Evolutionary conservation across 1,140 invertebrate genomes (phyloP), one percentile per base, ranked within the genome.

Genomic region (Heliconius hermathena): DNA sequence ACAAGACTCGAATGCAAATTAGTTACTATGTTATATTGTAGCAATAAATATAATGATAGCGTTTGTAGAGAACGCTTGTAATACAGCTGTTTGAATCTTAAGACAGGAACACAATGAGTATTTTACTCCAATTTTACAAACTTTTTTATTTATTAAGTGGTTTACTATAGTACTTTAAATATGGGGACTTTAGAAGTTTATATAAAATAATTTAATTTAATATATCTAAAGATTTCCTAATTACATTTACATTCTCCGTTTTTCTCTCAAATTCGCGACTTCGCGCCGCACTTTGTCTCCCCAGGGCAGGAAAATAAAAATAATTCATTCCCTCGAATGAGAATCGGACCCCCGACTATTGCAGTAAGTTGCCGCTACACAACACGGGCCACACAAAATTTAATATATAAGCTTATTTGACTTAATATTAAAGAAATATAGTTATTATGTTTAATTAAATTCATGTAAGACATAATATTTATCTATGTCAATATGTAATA

Each of bases 11-110:
- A 29, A 54, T 74, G 73, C 46, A 52, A 74, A 74, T 76, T 70
- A 11, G 6, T 66, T 66, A 66, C 26, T 9, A 66, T 4, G 60
- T 66, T 66, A 66, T 76, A 76, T 76, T 70, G 33, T 76, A 76
- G 60, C 60, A 76, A 76, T 76, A 29, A 71, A 22, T 76, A 18
- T 70, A 76, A 70, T 60, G 57, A 76, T 29, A 66, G 60, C 60
- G 3, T 29, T 66, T 66, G 60, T 66, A 66, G 60, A 66, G 60
- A 29, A 16, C 5, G 38, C 8, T 26, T 41, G 41, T 73, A 73
- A 73, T 73, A 73, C 38, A 73, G 60, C 60, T 66, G 60, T 66
- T 66, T 29, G 60, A 1, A 26, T 66, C 4, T 66, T 66, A 66
- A 29, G 60, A 11, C 11, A 26, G 22, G 54, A 3, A 22, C 8